A percentile compares a stretch with the other conserved stretches of the same genome.
These are phyloP conservation scores for Aleiodes testaceus DNA, from an alignment of 2,888 invertebrate genomes.

Conservation along the genomic window DNA sequence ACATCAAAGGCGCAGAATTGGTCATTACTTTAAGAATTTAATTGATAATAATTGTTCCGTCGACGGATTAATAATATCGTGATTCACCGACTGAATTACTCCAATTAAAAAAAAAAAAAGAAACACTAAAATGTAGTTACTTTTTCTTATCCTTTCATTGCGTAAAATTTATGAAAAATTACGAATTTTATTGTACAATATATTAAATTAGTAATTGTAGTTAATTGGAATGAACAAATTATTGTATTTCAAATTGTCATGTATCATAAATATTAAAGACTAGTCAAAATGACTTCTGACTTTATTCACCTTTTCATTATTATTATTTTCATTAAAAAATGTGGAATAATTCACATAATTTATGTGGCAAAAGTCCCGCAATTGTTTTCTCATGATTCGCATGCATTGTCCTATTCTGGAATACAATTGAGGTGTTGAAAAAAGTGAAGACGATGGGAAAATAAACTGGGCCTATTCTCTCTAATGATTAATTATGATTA, in stretches of 20 bases:
- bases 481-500: slow-evolving; percentile 4
- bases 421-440: background rate
- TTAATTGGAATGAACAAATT: slow-evolving; percentile 36
- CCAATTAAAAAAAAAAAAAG: background rate
- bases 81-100: background rate
- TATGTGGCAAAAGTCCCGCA: background rate
- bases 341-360: background rate
- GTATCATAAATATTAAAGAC: slow-evolving; percentile 67
- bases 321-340: background rate
- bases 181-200: slow-evolving; percentile 26
- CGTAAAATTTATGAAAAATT: background rate
- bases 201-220: slow-evolving; percentile 22
- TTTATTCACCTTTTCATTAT: slow-evolving; percentile 32
- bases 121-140: background rate
- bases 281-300: slow-evolving; percentile 62
- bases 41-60: slow-evolving; percentile 30
- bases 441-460: slow-evolving; percentile 14
- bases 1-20: slow-evolving; percentile 33
- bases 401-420: slow-evolving; percentile 1
- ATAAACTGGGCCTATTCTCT: background rate
- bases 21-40: slow-evolving; percentile 28
- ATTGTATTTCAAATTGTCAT: slow-evolving; percentile 58
- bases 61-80: slow-evolving; percentile 30
- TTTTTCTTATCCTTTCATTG: background rate
- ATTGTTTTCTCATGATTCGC: slow-evolving; percentile 6